Conservation (phyloP, 1,140 invertebrate genomes). For the Pseudomyrmex gracilis region DNA sequence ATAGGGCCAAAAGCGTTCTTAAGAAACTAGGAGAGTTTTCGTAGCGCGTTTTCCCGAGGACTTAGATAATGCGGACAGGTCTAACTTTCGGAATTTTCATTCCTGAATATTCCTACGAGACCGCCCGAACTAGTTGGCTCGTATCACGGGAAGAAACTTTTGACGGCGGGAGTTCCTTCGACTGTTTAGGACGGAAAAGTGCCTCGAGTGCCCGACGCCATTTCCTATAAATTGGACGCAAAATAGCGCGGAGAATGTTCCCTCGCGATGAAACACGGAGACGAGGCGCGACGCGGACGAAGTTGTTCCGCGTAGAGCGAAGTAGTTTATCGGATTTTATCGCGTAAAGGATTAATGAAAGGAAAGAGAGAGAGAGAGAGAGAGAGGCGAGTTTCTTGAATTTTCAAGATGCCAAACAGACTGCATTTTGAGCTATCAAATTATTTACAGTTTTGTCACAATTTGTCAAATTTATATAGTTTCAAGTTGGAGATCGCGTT, state of each 20-base stretch:
- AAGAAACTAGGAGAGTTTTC: constrained; percentile 47
- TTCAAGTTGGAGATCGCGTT: no score
- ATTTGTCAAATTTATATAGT: no score
- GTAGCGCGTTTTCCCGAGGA: constrained; percentile 24
- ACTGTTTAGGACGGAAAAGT: constrained; percentile 51
- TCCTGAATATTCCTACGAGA: constrained; percentile 55
- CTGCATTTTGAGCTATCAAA: neutral
- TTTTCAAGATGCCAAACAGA: neutral
- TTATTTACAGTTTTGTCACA: no score
- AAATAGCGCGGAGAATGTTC: constrained; percentile 78
- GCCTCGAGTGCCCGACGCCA: constrained; percentile 65
- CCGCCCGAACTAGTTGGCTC: constrained; percentile 47
- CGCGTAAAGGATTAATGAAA: neutral
- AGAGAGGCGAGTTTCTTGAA: neutral
- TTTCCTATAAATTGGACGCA: constrained; percentile 78
- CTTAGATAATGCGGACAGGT: constrained; percentile 56
- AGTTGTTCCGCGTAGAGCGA: neutral
- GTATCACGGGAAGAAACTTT: constrained; percentile 49
- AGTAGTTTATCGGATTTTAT: constrained; percentile 7
- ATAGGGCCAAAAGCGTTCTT: constrained; percentile 22
- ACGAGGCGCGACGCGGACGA: constrained; percentile 43
- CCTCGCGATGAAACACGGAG: constrained; percentile 61
- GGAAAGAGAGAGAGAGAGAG: neutral
- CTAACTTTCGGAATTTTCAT: constrained; percentile 56
- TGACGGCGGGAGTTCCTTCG: constrained; percentile 46